Evolutionary conservation across 64 coral and sea anemone species (phyloP).

Genomic region (Anthopleura sola): DNA sequence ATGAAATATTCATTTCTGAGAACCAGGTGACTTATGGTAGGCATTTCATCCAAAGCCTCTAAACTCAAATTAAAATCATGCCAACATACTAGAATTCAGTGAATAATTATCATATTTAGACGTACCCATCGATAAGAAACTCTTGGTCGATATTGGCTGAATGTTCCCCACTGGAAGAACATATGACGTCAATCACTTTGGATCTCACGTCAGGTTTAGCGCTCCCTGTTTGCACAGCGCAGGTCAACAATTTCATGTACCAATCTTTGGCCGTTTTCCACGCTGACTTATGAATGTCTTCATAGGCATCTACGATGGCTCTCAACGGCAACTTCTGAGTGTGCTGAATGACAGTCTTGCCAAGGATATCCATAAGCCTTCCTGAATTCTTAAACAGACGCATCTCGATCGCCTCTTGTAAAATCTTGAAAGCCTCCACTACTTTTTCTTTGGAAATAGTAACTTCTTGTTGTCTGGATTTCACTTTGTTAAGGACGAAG

Average conservation of each 20-base stretch:
- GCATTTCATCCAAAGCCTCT: too few relatives aligned
- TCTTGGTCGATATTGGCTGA: too few relatives aligned
- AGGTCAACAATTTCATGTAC: background rate
- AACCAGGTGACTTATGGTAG: too few relatives aligned
- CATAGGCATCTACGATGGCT: constrained; percentile 19
- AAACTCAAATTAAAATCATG: too few relatives aligned
- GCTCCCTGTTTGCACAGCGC: background rate
- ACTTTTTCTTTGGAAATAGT: constrained; percentile 3
- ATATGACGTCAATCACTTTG: background rate
- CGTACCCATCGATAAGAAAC: background rate
- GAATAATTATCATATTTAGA: too few relatives aligned
- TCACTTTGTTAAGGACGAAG: background rate
- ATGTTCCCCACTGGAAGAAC: background rate
- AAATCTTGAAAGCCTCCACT: background rate
- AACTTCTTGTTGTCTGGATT: background rate
- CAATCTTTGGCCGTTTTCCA: background rate
- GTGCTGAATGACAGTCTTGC: background rate
- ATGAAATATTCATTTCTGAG: too few relatives aligned
- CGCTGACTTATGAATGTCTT: background rate
- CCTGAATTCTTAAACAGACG: background rate
- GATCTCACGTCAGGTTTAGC: background rate
- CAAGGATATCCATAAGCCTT: background rate
- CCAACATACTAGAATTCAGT: too few relatives aligned
- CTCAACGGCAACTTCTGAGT: background rate
- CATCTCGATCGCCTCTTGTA: background rate